Evolutionary conservation across 2,797 vertebrate species (phyloP).

Genomic region (Naso thynnoides): DNA sequence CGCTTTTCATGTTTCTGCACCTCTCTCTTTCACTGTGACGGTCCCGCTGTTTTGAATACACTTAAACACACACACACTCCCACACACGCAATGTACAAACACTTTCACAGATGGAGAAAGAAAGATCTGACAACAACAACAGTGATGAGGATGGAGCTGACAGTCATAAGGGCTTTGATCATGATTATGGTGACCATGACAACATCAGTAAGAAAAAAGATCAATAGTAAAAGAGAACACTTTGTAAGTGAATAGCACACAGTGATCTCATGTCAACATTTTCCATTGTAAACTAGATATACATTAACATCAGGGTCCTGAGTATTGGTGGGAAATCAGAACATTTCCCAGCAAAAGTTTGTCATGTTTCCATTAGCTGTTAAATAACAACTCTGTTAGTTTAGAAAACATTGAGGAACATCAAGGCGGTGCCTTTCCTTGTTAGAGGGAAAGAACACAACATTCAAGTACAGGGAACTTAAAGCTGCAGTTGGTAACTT

Average conservation of each 20-base stretch:
- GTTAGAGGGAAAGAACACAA: neutral
- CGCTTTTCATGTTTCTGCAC: slow-evolving; percentile 40
- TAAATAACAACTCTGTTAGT: neutral
- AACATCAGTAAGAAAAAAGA: slow-evolving; percentile 8
- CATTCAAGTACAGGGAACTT: too few relatives aligned
- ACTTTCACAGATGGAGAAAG: neutral
- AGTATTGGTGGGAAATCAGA: neutral
- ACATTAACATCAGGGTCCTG: neutral
- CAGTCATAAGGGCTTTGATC: neutral
- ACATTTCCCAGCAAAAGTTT: neutral
- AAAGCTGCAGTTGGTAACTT: too few relatives aligned
- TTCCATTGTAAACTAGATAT: slow-evolving; percentile 2
- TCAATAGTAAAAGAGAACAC: neutral
- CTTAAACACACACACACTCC: slow-evolving; percentile 19
- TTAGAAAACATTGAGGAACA: neutral
- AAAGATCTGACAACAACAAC: neutral
- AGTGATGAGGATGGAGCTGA: neutral
- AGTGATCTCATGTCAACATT: slow-evolving; percentile 6
- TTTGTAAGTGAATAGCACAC: slow-evolving; percentile 2
- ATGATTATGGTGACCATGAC: neutral
- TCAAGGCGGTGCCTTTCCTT: neutral
- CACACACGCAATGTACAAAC: slow-evolving; percentile 1
- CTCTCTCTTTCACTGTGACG: slow-evolving; percentile 36
- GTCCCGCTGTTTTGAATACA: neutral
- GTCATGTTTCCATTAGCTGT: neutral